Evolutionary conservation across 2,888 invertebrate genomes (phyloP).

Genomic region (Tortricodes alternella): DNA sequence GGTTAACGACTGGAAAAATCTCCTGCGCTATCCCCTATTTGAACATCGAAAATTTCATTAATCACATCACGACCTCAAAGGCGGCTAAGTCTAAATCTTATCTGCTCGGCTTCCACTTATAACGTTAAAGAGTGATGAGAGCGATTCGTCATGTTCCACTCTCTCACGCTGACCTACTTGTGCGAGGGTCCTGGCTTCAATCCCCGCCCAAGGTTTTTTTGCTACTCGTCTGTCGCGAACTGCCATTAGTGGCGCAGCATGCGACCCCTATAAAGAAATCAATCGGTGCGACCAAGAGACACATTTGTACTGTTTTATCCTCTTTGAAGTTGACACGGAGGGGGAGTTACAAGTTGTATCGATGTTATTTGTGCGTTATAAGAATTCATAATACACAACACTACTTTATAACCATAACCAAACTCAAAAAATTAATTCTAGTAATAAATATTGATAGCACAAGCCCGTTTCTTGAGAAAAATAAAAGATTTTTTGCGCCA

Average conservation of each 20-base stretch:
- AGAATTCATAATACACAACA: conserved; percentile 7
- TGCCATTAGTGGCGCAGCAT: conserved; percentile 46
- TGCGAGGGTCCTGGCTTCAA: conserved; percentile 44
- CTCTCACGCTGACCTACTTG: conserved; percentile 68
- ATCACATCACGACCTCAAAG: conserved; percentile 49
- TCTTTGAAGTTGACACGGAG: conserved; percentile 37
- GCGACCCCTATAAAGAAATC: conserved; percentile 57
- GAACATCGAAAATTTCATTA: conserved; percentile 44
- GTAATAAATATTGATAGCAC: conserved; percentile 53
- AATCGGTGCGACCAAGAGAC: conserved; percentile 57
- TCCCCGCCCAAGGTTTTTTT: conserved; percentile 46
- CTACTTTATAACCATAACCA: conserved; percentile 22
- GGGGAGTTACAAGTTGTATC: conserved; percentile 7
- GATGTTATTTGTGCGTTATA: background rate
- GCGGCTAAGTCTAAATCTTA: conserved; percentile 61
- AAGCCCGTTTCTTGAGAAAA: conserved; percentile 46
- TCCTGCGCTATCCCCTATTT: conserved; percentile 24
- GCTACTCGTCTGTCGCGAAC: conserved; percentile 47
- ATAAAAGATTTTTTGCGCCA: conserved; percentile 55
- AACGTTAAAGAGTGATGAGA: conserved; percentile 65
- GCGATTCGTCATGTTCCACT: conserved; percentile 68
- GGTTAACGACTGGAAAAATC: conserved; percentile 34
- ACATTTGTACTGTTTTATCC: conserved; percentile 57
- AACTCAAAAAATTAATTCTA: conserved; percentile 25
- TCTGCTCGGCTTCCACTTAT: conserved; percentile 55